Base-by-base conservation (phyloP, 2,113 vertebrate genomes). In the Myotis yumanensis region DNA sequence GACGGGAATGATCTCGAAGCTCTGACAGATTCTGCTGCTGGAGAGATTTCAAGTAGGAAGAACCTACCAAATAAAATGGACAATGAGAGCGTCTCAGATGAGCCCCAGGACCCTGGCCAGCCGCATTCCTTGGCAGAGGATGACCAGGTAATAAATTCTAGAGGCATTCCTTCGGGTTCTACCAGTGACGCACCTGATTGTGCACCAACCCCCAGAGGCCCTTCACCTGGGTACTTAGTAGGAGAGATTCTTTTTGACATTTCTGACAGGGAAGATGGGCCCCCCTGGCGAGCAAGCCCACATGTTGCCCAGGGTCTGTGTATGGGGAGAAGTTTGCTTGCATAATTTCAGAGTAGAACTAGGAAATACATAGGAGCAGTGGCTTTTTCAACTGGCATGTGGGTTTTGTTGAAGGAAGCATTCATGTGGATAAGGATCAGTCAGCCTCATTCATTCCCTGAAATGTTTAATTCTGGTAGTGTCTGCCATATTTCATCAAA, bases 381-480 rank as follows among this genome's bases (percentile, higher is more conserved):
- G 92, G 99, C 99, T 98, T 99, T 99, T 93, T 99, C 99, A 28
- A 95, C 98, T 97, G 99, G 98, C 48, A 97, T 98, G 95, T 99
- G 99, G 98, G 98, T 99, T 88, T 98, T 77, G 98, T 99, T 93
- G 98, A 99, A 97, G 98, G 99, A 81, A 98, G 98, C 72, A 96
- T 98, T 97, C 98, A 98, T 96, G 97, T 99, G 95, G 99, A 98
- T 99, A 97, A 98, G 99, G 48, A 80, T 28, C 43, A n/a, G 18
- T 93, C 25, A 66, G 22, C 81, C 3, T 91, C 5, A 1, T 69
- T 54, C 40, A 23, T 80, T 64, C 76, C 35, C 52, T 14, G 14
- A 62, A 20, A 46, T 32, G 22, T 48, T 69, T 66, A n/a, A 57
- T 37, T 43, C 54, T 80, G n/a, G 22, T 83, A 66, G 64, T 57